Base-by-base conservation (phyloP, 2,797 vertebrate genomes). In the Percopsis omiscomaycus region DNA sequence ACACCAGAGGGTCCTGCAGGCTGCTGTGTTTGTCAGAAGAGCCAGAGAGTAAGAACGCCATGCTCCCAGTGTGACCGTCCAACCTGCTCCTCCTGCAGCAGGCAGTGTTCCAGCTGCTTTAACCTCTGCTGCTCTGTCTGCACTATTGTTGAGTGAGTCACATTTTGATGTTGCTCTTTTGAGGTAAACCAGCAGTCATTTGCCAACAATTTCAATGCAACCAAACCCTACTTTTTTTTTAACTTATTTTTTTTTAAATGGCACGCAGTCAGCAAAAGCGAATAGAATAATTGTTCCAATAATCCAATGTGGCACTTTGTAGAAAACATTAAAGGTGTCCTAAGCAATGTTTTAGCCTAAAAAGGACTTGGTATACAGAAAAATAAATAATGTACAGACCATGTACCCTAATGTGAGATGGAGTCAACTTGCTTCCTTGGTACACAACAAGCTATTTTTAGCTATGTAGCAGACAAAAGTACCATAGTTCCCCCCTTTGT, bases 61-160 rank as follows among this genome's bases (percentile, higher is more conserved):
- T 94, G 93, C 61, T 85, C 85, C 15, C 91, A 85, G 56, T 94
- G 93, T 44, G 93, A 93, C 15, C 89, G 92, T 5, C 75, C 51
- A 0, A 75, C 57, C 16, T 94, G 93, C 58, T 67, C 82, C 5
- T 74, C 89, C 66, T 94, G 93, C 69, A 86, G 77, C 11, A 84
- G 74, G 2, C 89, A 88, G 70, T 94, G 93, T 68, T 90, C 83
- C 60, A 74, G 72, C 82, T 94, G 93, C 71, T 88, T 73, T 66
- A 73, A 71, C 63, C 60, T 59, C 69, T 92, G 90, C 86, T 94
- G 93, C 86, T 93, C 92, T 0, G 50, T 94, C 65, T 94, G 93
- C 84, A 86, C 89, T 2, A 74, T 88, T 55, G 83, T 88, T 54
- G 93, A 94, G 93, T 93, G 77, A 87, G 89, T 88, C 1, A 2